Evolutionary conservation across 2,113 vertebrate genomes (phyloP).

Genomic region (Neotoma lepida): DNA sequence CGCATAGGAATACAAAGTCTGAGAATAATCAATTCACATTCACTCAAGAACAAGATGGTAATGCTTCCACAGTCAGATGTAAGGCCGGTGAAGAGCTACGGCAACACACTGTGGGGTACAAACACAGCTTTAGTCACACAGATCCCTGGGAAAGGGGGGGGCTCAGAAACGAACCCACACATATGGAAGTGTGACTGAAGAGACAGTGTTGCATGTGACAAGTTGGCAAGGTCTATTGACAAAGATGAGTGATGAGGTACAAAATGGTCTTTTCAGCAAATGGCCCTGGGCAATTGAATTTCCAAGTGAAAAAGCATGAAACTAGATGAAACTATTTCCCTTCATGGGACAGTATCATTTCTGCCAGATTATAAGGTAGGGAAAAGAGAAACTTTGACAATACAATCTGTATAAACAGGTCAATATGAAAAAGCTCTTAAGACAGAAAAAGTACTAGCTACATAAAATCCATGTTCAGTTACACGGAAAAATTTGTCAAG

Average conservation of each 20-base stretch:
- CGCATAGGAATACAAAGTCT: neutral
- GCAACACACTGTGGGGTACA: neutral
- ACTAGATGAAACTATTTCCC: neutral
- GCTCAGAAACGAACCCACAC: neutral
- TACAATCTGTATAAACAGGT: neutral
- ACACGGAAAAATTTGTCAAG: neutral
- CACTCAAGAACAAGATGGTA: neutral
- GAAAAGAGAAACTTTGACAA: neutral
- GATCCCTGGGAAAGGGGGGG: too few species aligned
- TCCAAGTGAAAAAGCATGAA: neutral
- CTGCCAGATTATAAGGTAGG: neutral
- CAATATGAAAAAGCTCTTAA: neutral
- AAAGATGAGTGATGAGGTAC: neutral
- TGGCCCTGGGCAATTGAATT: neutral
- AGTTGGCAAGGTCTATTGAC: neutral
- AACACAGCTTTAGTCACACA: neutral
- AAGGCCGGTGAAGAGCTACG: neutral
- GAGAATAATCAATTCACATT: neutral
- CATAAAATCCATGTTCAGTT: neutral
- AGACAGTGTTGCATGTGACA: neutral
- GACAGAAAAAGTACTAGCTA: neutral
- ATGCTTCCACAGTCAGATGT: neutral
- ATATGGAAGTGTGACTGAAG: neutral
- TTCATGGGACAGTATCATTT: neutral
- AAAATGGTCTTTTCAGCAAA: neutral